Evolutionary conservation across 2,797 vertebrate species (phyloP).

Genomic region (Kryptopterus vitreolus): DNA sequence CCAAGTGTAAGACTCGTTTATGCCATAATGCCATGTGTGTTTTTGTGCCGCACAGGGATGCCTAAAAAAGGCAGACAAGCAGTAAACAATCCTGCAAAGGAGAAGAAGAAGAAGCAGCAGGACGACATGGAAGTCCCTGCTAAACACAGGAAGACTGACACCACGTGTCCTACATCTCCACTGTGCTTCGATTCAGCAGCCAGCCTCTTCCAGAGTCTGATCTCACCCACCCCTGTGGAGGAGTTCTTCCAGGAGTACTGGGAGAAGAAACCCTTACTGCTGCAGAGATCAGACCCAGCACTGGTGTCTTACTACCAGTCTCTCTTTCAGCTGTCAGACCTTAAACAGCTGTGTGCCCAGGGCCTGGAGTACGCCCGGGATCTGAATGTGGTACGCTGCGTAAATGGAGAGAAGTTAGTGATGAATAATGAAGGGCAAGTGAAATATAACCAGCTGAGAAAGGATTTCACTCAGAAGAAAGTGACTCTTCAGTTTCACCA

Average conservation of each 20-base stretch:
- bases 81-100: constrained; percentile 27
- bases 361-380: constrained; percentile 79
- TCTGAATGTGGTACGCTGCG: constrained; percentile 81
- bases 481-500: constrained; percentile 94
- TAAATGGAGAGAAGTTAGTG: constrained; percentile 80
- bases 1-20: background rate
- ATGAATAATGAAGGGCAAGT: constrained; percentile 82
- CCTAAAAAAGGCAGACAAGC: constrained; percentile 72
- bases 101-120: constrained; percentile 35
- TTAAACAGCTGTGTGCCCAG: constrained; percentile 74
- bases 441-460: constrained; percentile 77
- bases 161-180: background rate
- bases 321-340: constrained; percentile 81
- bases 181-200: constrained; percentile 75
- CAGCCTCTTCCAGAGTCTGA: constrained; percentile 82
- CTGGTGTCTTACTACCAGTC: constrained; percentile 74
- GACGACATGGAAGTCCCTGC: constrained; percentile 47
- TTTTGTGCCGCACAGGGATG: constrained; percentile 68
- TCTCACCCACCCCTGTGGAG: constrained; percentile 76
- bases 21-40: background rate
- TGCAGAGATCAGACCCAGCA: constrained; percentile 73
- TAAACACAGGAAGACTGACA: constrained; percentile 66
- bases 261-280: constrained; percentile 86
- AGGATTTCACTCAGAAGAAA: constrained; percentile 80
- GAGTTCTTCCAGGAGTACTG: constrained; percentile 85